Percentiles rank a stretch among this genome's conserved stretches.
phyloP scores from a whole-genome alignment of 1,140 invertebrate genomes.

The Carposina sasakii region DNA sequence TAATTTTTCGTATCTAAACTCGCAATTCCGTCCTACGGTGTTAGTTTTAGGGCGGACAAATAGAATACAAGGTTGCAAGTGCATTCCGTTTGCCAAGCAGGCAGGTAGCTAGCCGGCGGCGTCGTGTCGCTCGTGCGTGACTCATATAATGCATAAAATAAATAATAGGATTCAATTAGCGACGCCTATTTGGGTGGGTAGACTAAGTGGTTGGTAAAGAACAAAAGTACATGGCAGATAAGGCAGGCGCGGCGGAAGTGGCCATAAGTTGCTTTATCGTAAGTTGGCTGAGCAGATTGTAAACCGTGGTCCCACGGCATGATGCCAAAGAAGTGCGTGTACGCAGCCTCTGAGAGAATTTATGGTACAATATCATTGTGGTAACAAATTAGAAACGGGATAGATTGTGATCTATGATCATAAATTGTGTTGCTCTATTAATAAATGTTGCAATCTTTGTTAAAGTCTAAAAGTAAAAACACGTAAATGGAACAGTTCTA shows the following conservation, averaged over 20 bases:
- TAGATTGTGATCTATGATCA: neutral
- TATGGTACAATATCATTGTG: neutral
- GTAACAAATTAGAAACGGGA: neutral
- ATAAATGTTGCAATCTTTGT: too few species aligned
- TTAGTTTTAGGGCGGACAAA: too few species aligned
- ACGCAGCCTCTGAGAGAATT: constrained; percentile 10
- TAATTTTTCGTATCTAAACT: too few species aligned
- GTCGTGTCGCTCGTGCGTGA: too few species aligned
- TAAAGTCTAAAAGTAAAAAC: too few species aligned
- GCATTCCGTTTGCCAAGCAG: too few species aligned
- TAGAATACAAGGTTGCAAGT: constrained; percentile 2
- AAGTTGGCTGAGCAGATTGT: neutral
- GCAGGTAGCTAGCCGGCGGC: too few species aligned
- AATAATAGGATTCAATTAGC: constrained; percentile 45
- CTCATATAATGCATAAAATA: constrained; percentile 24
- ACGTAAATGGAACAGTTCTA: too few species aligned
- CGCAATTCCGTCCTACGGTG: too few species aligned
- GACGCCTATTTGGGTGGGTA: constrained; percentile 31
- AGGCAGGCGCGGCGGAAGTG: constrained; percentile 45
- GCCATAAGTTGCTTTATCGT: constrained; percentile 28
- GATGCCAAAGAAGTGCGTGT: neutral
- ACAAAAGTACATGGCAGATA: constrained; percentile 52
- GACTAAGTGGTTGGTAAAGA: constrained; percentile 41
- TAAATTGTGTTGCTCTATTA: too few species aligned
- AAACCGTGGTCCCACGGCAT: neutral